phyloP scores from a whole-genome alignment of 2,113 vertebrate species.

The Siniperca knerii region DNA sequence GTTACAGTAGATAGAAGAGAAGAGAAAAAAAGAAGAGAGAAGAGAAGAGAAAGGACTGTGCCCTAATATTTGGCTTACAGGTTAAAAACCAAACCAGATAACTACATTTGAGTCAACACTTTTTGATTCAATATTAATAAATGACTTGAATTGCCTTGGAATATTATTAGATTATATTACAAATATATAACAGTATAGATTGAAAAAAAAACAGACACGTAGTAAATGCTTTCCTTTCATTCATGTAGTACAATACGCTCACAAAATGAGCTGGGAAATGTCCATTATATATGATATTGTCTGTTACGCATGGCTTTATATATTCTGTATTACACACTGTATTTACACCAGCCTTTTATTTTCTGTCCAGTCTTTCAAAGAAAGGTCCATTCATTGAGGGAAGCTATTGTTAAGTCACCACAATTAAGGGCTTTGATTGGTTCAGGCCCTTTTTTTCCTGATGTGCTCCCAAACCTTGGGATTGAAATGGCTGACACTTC shows the following conservation, averaged over 20 bases:
- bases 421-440: slow-evolving; percentile 59
- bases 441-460: slow-evolving; percentile 74
- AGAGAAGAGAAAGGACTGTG: neutral
- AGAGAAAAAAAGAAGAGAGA: neutral
- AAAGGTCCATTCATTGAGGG: slow-evolving; percentile 60
- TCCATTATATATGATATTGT: slow-evolving; percentile 62
- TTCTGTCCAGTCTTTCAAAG: slow-evolving; percentile 23
- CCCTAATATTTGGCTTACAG: slow-evolving; percentile 58
- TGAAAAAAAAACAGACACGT: slow-evolving; percentile 36
- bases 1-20: neutral
- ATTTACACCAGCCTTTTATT: slow-evolving; percentile 63
- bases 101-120: slow-evolving; percentile 50
- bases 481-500: slow-evolving; percentile 83
- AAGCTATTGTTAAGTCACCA: slow-evolving; percentile 59
- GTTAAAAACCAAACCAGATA: slow-evolving; percentile 42
- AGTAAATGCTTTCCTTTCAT: slow-evolving; percentile 41
- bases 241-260: slow-evolving; percentile 55
- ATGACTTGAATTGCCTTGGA: slow-evolving; percentile 58
- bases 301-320: slow-evolving; percentile 77
- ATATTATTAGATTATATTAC: slow-evolving; percentile 65
- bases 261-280: slow-evolving; percentile 56
- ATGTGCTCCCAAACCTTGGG: slow-evolving; percentile 72
- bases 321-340: slow-evolving; percentile 66
- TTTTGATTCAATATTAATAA: slow-evolving; percentile 42
- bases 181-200: slow-evolving; percentile 70